Conservation (phyloP, 2,797 vertebrate genomes). For the Coranthus polyacanthus region DNA sequence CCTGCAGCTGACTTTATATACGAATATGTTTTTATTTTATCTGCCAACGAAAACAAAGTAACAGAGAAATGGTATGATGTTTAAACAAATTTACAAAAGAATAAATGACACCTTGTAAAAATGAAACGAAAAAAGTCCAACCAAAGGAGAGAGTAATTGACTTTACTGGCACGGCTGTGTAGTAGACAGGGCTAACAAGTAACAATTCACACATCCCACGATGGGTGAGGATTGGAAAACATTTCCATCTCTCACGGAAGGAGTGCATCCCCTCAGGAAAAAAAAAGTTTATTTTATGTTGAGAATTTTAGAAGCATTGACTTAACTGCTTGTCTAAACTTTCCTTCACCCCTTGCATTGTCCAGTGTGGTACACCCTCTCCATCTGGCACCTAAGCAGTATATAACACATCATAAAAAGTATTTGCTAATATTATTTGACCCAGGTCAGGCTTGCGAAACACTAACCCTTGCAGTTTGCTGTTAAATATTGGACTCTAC, state of each 20-base stretch:
- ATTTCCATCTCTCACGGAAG: background rate
- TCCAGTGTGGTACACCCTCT: constrained; percentile 35
- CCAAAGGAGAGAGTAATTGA: no score
- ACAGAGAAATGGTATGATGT: no score
- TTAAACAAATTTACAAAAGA: no score
- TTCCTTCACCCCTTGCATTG: constrained; percentile 19
- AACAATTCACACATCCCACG: no score
- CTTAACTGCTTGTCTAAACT: constrained; percentile 38
- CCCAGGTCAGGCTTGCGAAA: constrained; percentile 60
- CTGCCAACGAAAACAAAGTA: no score
- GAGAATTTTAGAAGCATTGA: constrained; percentile 15
- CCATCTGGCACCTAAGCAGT: constrained; percentile 58
- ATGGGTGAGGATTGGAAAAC: no score
- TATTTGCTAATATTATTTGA: constrained; percentile 71
- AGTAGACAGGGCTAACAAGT: no score
- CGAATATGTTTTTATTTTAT: background rate
- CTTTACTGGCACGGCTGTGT: no score
- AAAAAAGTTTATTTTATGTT: constrained; percentile 3
- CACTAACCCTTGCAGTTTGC: constrained; percentile 53
- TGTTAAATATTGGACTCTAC: constrained; percentile 58
- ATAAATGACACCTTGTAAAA: no score
- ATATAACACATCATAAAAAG: constrained; percentile 71
- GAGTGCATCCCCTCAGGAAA: no score
- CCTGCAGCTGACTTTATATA: background rate
- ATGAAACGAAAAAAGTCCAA: no score